Percentiles rank a stretch among this genome's conserved stretches.
Evolutionary conservation across 2,797 vertebrate genomes (phyloP).

Genomic region (Adrianichthys oophorus): DNA sequence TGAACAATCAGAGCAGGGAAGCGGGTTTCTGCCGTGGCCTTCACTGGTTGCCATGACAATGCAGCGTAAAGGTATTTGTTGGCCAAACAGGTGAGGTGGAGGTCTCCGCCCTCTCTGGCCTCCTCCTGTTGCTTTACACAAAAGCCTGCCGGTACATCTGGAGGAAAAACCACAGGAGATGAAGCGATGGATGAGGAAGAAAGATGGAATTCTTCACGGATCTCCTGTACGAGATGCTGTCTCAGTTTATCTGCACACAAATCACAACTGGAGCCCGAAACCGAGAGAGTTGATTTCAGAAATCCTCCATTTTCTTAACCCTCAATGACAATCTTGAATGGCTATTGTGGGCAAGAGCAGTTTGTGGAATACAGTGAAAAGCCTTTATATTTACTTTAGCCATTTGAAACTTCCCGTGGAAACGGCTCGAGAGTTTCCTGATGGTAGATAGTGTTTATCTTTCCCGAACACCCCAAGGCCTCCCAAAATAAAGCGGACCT

Average conservation of each 20-base stretch:
- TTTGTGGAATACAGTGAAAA: constrained; percentile 78
- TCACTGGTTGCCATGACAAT: constrained; percentile 83
- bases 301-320: constrained; percentile 62
- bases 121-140: constrained; percentile 79
- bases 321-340: constrained; percentile 80
- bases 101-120: constrained; percentile 86
- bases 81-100: constrained; percentile 86
- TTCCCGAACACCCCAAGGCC: constrained; percentile 96
- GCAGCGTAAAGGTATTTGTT: constrained; percentile 90
- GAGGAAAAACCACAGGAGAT: constrained; percentile 15
- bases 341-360: constrained; percentile 77
- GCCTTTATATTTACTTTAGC: constrained; percentile 98
- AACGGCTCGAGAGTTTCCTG: constrained; percentile 98
- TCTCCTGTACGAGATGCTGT: constrained; percentile 23
- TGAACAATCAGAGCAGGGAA: constrained; percentile 17
- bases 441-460: constrained; percentile 99
- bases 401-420: constrained; percentile 99
- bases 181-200: constrained; percentile 9
- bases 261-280: constrained; percentile 40
- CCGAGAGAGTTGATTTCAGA: constrained; percentile 38
- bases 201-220: constrained; percentile 3
- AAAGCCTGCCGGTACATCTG: constrained; percentile 90
- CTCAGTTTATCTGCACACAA: constrained; percentile 27
- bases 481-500: constrained; percentile 96
- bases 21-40: constrained; percentile 31